Percentiles rank a stretch among this genome's conserved stretches.
Conservation (phyloP, 2,113 vertebrate genomes). For the Scalopus aquaticus region DNA sequence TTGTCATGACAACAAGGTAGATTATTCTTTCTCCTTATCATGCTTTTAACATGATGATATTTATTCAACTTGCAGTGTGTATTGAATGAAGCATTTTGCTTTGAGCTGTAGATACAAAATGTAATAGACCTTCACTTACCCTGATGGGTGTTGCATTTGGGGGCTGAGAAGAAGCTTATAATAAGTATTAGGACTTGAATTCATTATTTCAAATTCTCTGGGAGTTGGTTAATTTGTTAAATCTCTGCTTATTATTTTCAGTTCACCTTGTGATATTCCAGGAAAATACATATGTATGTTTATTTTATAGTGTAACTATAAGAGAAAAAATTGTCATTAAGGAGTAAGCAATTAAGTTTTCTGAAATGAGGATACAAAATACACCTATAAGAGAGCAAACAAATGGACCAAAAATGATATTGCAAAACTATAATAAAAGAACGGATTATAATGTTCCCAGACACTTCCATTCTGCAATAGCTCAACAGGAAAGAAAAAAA, state of each 20-base stretch:
- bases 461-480: not conserved
- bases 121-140: not conserved
- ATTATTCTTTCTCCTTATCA: not conserved
- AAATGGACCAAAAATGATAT: not conserved
- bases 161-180: not conserved
- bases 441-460: not conserved
- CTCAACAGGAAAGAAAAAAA: not conserved
- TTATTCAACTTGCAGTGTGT: not conserved
- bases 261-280: not conserved
- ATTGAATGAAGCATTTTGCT: not conserved
- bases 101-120: not conserved
- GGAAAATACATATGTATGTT: not conserved
- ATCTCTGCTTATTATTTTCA: not conserved
- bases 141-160: not conserved
- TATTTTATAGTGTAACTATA: not conserved
- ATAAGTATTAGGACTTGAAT: not conserved
- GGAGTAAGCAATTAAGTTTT: not conserved
- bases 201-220: not conserved
- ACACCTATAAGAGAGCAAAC: not conserved
- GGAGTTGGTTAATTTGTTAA: not conserved
- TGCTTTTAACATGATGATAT: not conserved
- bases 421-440: not conserved
- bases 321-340: not conserved
- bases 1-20: not conserved
- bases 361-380: not conserved